Evolutionary conservation across 1,140 invertebrate genomes (phyloP), one percentile per base, ranked within the genome.

Genomic region (Drosophila repleta): DNA sequence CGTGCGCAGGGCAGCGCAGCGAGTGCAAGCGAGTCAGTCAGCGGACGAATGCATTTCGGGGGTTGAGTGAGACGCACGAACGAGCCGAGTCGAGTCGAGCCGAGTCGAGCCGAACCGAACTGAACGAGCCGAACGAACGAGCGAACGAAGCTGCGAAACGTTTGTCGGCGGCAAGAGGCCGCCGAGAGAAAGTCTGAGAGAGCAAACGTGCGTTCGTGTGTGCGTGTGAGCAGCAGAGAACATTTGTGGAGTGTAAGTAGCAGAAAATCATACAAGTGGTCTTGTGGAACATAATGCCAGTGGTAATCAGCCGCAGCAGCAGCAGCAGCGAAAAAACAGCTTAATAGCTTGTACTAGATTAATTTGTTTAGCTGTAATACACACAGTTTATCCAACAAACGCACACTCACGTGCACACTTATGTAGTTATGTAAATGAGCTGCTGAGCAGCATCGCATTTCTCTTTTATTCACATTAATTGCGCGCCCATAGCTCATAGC

Each of bases 191-290:
- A 65, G 77, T 81, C 35, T 6, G 55, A 29, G 45, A 61, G 60
- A 17, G 18, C 4, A 32, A 63, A 18, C 39, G 26, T 13, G 29
- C 18, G 17, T 10, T 18, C 24, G 11, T 17, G 24, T 4, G 55
- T 51, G 35, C 32, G 56, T 13, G 3, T 24, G 10, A 51, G 60
- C 41, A 37, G 8, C 13, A 26, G 72, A 72, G 76, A 56, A 52
- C 7, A 3, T 1, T 46, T 87, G 83, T 87, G 82, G 82, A 87
- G 53, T 48, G 37, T 72, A 82, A 76, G 49, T 85, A 52, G 11
- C 24, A 24, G n/a, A 55, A 66, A 88, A 79, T 88, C 67, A 81
- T 88, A 87, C 83, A 87, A 83, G 83, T 87, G 83, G 79, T 51
- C 66, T 57, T 43, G 52, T 64, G 61, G 62, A 68, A 62, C 41